Conservation (phyloP, 1,140 invertebrate species). For the Aphaenogaster rudis region DNA sequence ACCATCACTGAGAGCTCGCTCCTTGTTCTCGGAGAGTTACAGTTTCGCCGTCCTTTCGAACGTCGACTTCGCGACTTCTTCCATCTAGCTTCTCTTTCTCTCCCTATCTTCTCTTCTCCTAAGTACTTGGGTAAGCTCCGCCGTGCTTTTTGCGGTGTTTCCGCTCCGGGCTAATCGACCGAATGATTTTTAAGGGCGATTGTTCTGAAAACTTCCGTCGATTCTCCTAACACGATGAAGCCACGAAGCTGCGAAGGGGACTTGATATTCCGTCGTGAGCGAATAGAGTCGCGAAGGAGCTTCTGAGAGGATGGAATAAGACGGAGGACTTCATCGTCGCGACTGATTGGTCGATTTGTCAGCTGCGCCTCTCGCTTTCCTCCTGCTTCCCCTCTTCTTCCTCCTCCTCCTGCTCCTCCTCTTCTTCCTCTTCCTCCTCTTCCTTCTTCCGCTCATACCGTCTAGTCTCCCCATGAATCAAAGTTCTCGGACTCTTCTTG, state of each 20-base stretch:
- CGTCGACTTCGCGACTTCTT: conserved; percentile 13
- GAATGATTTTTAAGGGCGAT: conserved; percentile 80
- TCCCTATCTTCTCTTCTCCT: neutral
- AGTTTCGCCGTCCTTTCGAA: neutral
- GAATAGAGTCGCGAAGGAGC: conserved; percentile 66
- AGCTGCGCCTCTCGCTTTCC: conserved; percentile 56
- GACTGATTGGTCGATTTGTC: conserved; percentile 83
- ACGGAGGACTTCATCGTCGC: conserved; percentile 81
- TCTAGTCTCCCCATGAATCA: conserved; percentile 64
- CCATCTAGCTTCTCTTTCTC: neutral
- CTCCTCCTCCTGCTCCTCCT: conserved; percentile 18
- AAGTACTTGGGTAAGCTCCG: conserved; percentile 51
- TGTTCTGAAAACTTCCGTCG: conserved; percentile 74
- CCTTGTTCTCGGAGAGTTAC: neutral
- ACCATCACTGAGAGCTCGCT: neutral
- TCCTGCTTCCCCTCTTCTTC: conserved; percentile 1
- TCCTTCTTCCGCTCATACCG: neutral
- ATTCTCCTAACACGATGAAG: conserved; percentile 53
- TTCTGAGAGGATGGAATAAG: conserved; percentile 75
- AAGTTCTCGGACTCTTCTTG: conserved; percentile 70
- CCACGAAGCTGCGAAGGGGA: conserved; percentile 6
- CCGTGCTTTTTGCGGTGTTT: conserved; percentile 64
- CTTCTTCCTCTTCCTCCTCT: conserved; percentile 23
- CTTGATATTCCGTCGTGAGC: neutral
- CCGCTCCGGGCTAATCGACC: conserved; percentile 76